Conservation (phyloP, 2,888 invertebrate species). For the Microctonus aethiopoides region DNA sequence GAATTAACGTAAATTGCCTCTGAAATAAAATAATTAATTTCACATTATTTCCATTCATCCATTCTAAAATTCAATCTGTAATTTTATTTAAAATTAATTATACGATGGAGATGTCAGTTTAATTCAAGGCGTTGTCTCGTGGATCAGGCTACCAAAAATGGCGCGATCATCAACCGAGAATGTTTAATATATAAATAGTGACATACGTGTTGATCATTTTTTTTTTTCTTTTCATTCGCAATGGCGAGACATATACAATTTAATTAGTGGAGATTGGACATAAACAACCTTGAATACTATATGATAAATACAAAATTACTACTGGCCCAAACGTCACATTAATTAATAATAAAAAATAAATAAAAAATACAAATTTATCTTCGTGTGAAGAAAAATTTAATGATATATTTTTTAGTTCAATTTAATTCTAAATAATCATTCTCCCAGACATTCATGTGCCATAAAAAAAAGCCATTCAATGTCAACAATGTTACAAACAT, state of each 20-base stretch:
- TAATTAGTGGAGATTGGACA: slow-evolving; percentile 39
- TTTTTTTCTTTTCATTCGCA: slow-evolving; percentile 21
- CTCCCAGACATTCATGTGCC: background rate
- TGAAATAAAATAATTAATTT: slow-evolving; percentile 69
- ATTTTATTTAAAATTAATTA: slow-evolving; percentile 16
- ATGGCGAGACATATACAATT: slow-evolving; percentile 23
- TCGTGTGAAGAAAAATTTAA: too few relatives aligned
- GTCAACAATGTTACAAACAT: background rate
- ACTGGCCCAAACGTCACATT: background rate
- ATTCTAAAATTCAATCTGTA: slow-evolving; percentile 2
- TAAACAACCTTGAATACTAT: slow-evolving; percentile 16
- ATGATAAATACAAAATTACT: background rate
- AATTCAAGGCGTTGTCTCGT: background rate
- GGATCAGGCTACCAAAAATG: slow-evolving; percentile 23
- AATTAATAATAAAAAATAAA: background rate
- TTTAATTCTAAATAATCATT: too few relatives aligned
- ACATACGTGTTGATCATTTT: slow-evolving; percentile 2
- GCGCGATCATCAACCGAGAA: background rate
- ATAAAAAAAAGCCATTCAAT: background rate
- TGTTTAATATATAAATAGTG: background rate
- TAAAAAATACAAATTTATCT: background rate
- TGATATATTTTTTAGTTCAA: too few relatives aligned
- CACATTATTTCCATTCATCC: slow-evolving; percentile 8
- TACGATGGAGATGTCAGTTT: background rate
- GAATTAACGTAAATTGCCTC: slow-evolving; percentile 93